Evolutionary conservation across 2,888 invertebrate genomes (phyloP).

Genomic region (Nymphalis urticae): DNA sequence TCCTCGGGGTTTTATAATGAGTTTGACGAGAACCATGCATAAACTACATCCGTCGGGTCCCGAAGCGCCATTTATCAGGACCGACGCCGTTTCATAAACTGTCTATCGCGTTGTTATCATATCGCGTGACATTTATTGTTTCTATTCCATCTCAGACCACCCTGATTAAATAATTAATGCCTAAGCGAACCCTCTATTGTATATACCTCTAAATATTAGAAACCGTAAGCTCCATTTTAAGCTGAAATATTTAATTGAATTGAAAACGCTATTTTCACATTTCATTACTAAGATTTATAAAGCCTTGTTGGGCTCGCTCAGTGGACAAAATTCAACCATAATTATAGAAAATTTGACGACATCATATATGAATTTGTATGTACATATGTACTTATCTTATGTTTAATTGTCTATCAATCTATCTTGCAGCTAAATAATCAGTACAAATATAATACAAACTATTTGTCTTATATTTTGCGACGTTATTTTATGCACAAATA

Average conservation of each 20-base stretch:
- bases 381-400: too few relatives aligned
- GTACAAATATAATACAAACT: too few relatives aligned
- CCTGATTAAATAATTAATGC: constrained; percentile 62
- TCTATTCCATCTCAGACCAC: constrained; percentile 51
- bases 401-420: too few relatives aligned
- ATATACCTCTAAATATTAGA: not conserved
- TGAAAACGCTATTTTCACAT: not conserved
- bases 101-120: constrained; percentile 73
- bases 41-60: constrained; percentile 41
- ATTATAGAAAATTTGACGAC: too few relatives aligned
- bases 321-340: too few relatives aligned
- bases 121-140: constrained; percentile 71
- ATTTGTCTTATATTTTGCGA: too few relatives aligned
- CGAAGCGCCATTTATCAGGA: constrained; percentile 66
- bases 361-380: too few relatives aligned
- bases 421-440: too few relatives aligned
- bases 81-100: constrained; percentile 65
- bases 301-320: too few relatives aligned
- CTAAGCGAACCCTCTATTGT: constrained; percentile 12
- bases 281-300: not conserved
- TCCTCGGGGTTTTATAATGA: constrained; percentile 29
- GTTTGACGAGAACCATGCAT: constrained; percentile 26
- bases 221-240: not conserved
- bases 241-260: not conserved
- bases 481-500: too few relatives aligned